Conservation (phyloP, 2,113 vertebrate genomes). For the Rhagologus leucostigma region DNA sequence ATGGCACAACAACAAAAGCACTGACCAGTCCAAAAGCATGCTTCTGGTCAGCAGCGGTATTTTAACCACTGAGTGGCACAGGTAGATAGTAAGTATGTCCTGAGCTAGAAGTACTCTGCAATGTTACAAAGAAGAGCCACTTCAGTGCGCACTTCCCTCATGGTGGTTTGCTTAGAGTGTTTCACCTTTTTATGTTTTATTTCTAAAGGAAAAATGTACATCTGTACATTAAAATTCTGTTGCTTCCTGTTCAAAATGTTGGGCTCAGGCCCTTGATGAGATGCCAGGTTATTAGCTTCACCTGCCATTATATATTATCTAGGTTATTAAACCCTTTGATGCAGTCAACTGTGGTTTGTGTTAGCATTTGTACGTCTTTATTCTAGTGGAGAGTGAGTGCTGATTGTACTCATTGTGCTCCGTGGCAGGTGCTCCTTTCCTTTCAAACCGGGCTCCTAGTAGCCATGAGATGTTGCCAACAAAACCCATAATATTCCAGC, state of each 20-base stretch:
- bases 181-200: neutral
- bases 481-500: neutral
- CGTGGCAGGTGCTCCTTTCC: neutral
- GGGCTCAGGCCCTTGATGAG: neutral
- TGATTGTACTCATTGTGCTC: neutral
- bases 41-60: neutral
- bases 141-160: neutral
- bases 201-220: neutral
- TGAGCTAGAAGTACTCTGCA: neutral
- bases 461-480: neutral
- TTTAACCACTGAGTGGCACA: neutral
- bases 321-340: slow-evolving; percentile 44
- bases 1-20: neutral
- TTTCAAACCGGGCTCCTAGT: neutral
- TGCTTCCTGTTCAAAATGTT: slow-evolving; percentile 8
- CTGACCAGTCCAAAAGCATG: neutral
- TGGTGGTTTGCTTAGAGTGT: neutral
- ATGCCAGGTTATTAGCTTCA: slow-evolving; percentile 43
- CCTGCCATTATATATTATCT: slow-evolving; percentile 34
- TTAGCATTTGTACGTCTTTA: slow-evolving; percentile 37
- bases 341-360: slow-evolving; percentile 32
- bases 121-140: neutral
- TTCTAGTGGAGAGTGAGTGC: neutral
- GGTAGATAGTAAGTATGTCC: neutral
- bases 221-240: slow-evolving; percentile 14